Evolutionary conservation across 2,113 vertebrate species (phyloP).

Genomic region (Pelmatolapia mariae): DNA sequence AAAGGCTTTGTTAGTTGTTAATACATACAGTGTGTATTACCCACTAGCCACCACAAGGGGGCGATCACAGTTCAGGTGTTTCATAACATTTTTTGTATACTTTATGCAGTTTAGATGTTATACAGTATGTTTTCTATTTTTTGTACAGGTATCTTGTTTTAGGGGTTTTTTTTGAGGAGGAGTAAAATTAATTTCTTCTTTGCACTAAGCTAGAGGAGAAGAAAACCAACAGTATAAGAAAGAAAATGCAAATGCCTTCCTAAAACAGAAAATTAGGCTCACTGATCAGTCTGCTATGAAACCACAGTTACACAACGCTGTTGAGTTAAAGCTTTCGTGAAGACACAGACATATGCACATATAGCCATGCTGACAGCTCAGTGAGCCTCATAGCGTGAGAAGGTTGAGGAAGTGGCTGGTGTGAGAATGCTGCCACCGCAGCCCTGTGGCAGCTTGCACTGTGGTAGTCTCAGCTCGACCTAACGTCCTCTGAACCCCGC

Average conservation of each 20-base stretch:
- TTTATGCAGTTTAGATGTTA: neutral
- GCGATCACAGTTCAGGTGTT: neutral
- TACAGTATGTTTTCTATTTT: neutral
- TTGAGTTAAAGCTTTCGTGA: neutral
- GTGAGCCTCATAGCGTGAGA: conserved; percentile 45
- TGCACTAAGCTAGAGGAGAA: neutral
- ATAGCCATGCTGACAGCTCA: neutral
- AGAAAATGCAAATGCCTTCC: neutral
- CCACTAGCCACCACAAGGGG: neutral
- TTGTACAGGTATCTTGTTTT: neutral
- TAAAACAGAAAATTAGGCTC: neutral
- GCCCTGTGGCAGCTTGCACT: conserved; percentile 8
- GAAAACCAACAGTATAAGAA: neutral
- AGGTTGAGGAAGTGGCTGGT: conserved; percentile 48
- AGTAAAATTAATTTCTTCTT: neutral
- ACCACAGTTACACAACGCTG: neutral
- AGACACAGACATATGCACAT: neutral
- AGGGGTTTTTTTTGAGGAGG: rapidly evolving
- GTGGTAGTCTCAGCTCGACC: neutral
- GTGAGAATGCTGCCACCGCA: conserved; percentile 23
- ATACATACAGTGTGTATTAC: neutral
- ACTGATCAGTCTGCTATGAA: neutral
- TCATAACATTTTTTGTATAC: neutral
- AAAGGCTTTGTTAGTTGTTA: neutral
- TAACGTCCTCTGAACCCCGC: neutral